A percentile compares a stretch with the other conserved stretches of the same genome.
Evolutionary conservation across 2,888 invertebrate species (phyloP).

Genomic region (Drosophila antonietae): DNA sequence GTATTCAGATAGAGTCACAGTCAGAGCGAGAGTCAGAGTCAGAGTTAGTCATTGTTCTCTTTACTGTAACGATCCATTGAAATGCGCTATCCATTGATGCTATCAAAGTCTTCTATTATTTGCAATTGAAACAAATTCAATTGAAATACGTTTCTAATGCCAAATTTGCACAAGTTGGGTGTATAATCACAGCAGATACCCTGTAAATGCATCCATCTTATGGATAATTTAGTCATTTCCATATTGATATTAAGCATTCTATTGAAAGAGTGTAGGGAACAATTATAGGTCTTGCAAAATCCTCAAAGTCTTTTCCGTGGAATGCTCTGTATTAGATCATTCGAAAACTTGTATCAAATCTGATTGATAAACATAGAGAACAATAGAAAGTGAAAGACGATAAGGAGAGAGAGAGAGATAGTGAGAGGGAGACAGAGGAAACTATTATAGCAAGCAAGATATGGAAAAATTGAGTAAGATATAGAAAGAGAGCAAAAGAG

Average conservation of each 20-base stretch:
- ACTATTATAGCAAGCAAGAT: too few species aligned
- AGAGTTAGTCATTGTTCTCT: constrained; percentile 34
- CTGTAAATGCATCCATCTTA: not conserved
- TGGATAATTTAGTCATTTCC: not conserved
- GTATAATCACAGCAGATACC: not conserved
- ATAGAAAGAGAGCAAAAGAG: too few species aligned
- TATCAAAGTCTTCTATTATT: constrained; percentile 6
- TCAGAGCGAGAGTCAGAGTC: not conserved
- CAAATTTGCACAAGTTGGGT: not conserved
- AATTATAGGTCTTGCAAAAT: too few species aligned
- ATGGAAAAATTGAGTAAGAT: too few species aligned
- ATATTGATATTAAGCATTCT: not conserved
- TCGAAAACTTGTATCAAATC: too few species aligned
- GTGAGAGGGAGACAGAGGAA: too few species aligned
- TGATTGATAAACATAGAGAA: too few species aligned
- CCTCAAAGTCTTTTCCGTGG: too few species aligned
- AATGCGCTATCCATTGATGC: constrained; percentile 27
- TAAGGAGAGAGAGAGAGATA: too few species aligned
- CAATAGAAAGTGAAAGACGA: too few species aligned
- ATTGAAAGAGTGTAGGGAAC: not conserved
- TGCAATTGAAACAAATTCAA: not conserved
- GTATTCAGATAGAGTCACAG: constrained; percentile 1
- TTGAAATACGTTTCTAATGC: not conserved
- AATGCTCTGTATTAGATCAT: too few species aligned
- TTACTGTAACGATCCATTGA: constrained; percentile 41